phyloP scores from a whole-genome alignment of 2,888 invertebrate species.

The Zeuzera pyrina region DNA sequence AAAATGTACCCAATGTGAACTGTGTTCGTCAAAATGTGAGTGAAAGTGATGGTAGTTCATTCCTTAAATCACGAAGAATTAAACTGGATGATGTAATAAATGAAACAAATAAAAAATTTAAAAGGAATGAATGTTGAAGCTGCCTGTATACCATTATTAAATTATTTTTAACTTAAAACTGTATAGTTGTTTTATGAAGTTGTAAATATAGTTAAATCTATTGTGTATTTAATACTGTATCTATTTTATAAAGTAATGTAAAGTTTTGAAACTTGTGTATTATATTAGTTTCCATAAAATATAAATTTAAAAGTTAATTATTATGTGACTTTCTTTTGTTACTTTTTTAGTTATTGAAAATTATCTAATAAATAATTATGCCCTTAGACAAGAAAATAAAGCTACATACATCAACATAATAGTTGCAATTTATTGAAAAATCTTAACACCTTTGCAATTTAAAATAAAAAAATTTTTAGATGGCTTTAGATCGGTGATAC shows the following conservation, averaged over 20 bases:
- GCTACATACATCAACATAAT: too few species aligned
- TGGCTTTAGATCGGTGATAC: too few species aligned
- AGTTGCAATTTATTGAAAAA: too few species aligned
- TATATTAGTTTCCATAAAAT: slow-evolving; percentile 60
- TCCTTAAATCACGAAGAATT: slow-evolving; percentile 54
- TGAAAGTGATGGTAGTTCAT: slow-evolving; percentile 59
- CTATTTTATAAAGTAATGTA: slow-evolving; percentile 64
- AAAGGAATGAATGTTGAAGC: slow-evolving; percentile 62
- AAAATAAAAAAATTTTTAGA: too few species aligned
- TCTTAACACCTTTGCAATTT: too few species aligned
- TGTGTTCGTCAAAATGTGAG: slow-evolving; percentile 56
- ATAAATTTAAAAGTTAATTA: slow-evolving; percentile 42
- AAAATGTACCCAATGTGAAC: slow-evolving; percentile 59
- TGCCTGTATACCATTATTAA: slow-evolving; percentile 52
- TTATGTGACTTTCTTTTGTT: slow-evolving; percentile 27
- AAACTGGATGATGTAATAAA: slow-evolving; percentile 57
- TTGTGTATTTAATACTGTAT: slow-evolving; percentile 67
- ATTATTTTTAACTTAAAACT: slow-evolving; percentile 60
- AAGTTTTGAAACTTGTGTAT: slow-evolving; percentile 59
- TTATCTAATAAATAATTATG: too few species aligned
- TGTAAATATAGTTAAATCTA: slow-evolving; percentile 66
- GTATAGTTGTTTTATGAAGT: slow-evolving; percentile 53
- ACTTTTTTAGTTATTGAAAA: slow-evolving; percentile 8
- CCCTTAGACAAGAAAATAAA: too few species aligned
- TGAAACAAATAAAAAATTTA: slow-evolving; percentile 63